Conservation (phyloP, 2,888 invertebrate species). For the Aporophyla nigra region DNA sequence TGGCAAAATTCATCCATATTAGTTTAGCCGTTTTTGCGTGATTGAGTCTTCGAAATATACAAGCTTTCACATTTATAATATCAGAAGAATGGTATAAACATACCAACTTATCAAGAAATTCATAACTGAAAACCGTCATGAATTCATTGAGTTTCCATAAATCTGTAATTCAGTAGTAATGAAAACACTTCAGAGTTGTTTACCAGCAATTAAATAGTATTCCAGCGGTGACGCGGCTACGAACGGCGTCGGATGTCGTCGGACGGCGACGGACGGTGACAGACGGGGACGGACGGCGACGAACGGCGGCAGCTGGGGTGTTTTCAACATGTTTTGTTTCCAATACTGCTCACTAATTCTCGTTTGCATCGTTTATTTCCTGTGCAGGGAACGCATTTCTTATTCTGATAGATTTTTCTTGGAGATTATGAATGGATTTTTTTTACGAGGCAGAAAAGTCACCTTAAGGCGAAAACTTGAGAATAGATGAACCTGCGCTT, state of each 20-base stretch:
- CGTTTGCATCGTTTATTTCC: slow-evolving; percentile 13
- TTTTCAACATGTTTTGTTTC: neutral
- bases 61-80: no score
- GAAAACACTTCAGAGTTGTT: slow-evolving; percentile 59
- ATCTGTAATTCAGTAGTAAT: slow-evolving; percentile 23
- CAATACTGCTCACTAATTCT: neutral
- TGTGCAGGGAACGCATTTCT: neutral
- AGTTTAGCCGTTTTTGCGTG: no score
- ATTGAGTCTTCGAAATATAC: no score
- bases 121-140: neutral
- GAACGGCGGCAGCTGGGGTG: no score
- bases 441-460: neutral
- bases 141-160: slow-evolving; percentile 13
- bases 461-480: neutral
- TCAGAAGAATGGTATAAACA: neutral
- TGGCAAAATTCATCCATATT: no score
- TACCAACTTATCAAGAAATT: neutral
- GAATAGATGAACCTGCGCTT: neutral
- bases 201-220: slow-evolving; percentile 57
- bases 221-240: neutral
- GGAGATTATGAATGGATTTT: neutral
- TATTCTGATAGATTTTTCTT: neutral
- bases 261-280: neutral
- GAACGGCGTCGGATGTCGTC: neutral
- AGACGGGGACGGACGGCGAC: neutral